Evolutionary conservation across 2,797 vertebrate genomes (phyloP).

Genomic region (Scleropages formosus): DNA sequence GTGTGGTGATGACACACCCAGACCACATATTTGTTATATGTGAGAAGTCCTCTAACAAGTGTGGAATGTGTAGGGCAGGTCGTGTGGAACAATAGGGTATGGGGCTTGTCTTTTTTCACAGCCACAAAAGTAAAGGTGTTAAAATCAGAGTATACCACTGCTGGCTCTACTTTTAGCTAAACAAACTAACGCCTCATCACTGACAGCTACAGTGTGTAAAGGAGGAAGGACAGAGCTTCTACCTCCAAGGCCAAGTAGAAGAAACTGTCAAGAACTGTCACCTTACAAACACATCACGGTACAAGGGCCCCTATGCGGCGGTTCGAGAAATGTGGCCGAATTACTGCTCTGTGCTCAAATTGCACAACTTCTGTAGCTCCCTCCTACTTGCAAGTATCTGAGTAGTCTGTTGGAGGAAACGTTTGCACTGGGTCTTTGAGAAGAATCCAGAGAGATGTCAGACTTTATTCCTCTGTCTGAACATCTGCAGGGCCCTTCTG

Average conservation of each 20-base stretch:
- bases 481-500: too few species aligned
- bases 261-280: constrained; percentile 23
- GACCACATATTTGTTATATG: too few species aligned
- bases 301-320: background rate
- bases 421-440: too few species aligned
- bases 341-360: background rate
- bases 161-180: constrained; percentile 14
- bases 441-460: too few species aligned
- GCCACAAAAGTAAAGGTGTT: background rate
- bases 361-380: background rate
- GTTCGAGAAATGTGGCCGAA: background rate
- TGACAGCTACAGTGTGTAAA: background rate
- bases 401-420: too few species aligned
- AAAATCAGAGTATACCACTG: background rate
- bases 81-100: constrained; percentile 33
- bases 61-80: too few species aligned
- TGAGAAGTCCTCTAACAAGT: too few species aligned
- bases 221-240: background rate
- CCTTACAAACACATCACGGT: constrained; percentile 15
- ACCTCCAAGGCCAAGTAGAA: background rate
- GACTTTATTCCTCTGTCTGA: too few species aligned
- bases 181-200: constrained; percentile 9
- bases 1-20: constrained; percentile 30
- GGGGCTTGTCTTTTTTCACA: background rate
- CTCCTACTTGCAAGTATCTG: too few species aligned